A percentile compares a stretch with the other conserved stretches of the same genome.
Conservation (phyloP, 37 sponge, comb jelly and placozoan species). For the Axinella damicornis region DNA sequence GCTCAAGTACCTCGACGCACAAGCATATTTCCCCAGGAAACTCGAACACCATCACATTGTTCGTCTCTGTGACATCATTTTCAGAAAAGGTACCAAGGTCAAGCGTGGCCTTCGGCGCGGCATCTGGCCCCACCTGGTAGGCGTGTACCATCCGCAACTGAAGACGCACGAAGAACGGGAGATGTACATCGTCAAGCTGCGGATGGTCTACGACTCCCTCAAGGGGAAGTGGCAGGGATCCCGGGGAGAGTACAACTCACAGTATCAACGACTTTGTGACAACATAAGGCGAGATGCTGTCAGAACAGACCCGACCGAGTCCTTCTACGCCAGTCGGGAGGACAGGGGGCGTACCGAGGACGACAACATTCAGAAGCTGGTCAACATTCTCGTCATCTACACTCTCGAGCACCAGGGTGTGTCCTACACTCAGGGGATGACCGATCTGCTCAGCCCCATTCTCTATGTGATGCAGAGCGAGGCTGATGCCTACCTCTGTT, state of each 20-base stretch:
- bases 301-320: slow-evolving; percentile 69
- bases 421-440: slow-evolving; percentile 89
- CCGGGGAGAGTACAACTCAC: neutral
- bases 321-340: slow-evolving; percentile 36
- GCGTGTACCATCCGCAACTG: slow-evolving; percentile 70
- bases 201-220: slow-evolving; percentile 53
- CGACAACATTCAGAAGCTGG: slow-evolving; percentile 69
- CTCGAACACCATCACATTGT: slow-evolving; percentile 9
- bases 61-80: slow-evolving; percentile 22
- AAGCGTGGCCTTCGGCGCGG: slow-evolving; percentile 36
- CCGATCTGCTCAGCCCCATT: slow-evolving; percentile 78
- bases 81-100: slow-evolving; percentile 31
- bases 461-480: slow-evolving; percentile 77
- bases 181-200: slow-evolving; percentile 42
- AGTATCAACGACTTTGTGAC: slow-evolving; percentile 36
- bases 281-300: slow-evolving; percentile 63
- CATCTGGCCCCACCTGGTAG: slow-evolving; percentile 64
- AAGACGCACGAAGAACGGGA: slow-evolving; percentile 45
- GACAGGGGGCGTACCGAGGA: neutral
- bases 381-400: slow-evolving; percentile 67
- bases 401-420: slow-evolving; percentile 60
- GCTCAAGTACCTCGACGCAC: slow-evolving; percentile 36
- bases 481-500: slow-evolving; percentile 77
- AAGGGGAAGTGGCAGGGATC: slow-evolving; percentile 30
- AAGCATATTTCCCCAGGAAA: slow-evolving; percentile 30